Evolutionary conservation across 1,140 invertebrate species (phyloP).

Genomic region (Helicoverpa armigera): DNA sequence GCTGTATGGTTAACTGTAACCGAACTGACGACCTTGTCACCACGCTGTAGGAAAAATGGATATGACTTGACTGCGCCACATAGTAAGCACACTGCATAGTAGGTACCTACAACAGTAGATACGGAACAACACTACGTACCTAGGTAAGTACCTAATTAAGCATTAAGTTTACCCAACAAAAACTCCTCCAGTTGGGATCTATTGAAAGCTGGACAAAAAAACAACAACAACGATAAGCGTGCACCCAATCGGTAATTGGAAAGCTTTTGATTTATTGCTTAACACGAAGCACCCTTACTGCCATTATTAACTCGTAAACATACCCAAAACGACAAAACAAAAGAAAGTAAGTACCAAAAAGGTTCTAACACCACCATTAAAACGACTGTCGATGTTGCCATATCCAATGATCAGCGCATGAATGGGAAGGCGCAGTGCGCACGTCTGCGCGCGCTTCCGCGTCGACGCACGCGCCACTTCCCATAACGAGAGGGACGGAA

Average conservation of each 20-base stretch:
- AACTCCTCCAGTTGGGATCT: too few species aligned
- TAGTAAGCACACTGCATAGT: too few species aligned
- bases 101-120: too few species aligned
- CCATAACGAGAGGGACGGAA: slow-evolving; percentile 60
- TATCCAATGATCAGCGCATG: slow-evolving; percentile 28
- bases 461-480: slow-evolving; percentile 58
- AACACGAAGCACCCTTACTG: too few species aligned
- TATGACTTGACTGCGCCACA: not conserved
- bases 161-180: too few species aligned
- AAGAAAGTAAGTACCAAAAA: not conserved
- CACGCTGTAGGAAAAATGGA: not conserved
- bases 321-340: not conserved
- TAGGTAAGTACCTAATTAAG: too few species aligned
- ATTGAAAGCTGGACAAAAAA: too few species aligned
- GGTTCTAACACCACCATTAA: not conserved
- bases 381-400: slow-evolving; percentile 21
- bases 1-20: slow-evolving; percentile 13
- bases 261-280: too few species aligned
- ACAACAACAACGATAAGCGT: too few species aligned
- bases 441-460: slow-evolving; percentile 53
- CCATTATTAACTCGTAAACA: too few species aligned
- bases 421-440: slow-evolving; percentile 37
- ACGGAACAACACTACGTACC: too few species aligned
- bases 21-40: slow-evolving; percentile 11
- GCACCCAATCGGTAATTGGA: too few species aligned